Conservation (phyloP, 2,113 vertebrate genomes). For the Arenaria interpres region DNA sequence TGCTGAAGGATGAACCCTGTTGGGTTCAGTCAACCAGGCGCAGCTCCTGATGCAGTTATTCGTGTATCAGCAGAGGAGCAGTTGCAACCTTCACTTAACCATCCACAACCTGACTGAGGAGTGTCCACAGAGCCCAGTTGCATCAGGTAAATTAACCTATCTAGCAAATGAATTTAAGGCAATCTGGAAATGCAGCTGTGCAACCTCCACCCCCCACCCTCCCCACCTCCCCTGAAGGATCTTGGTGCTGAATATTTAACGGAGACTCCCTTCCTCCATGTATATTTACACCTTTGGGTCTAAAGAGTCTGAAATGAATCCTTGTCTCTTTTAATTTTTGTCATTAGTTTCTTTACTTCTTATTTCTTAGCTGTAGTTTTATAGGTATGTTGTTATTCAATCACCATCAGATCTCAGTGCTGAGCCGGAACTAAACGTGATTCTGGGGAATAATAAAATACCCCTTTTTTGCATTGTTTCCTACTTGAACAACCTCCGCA, state of each 20-base stretch:
- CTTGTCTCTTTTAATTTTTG: neutral
- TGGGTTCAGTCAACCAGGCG: neutral
- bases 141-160: neutral
- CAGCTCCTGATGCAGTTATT: neutral
- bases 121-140: neutral
- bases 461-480: neutral
- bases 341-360: neutral
- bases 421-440: neutral
- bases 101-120: neutral
- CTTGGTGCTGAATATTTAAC: neutral
- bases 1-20: neutral
- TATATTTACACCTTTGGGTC: neutral
- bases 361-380: neutral
- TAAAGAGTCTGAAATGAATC: neutral
- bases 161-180: neutral
- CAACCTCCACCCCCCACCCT: neutral
- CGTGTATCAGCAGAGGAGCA: neutral
- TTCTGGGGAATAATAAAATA: neutral
- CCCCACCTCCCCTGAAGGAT: neutral
- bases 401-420: neutral
- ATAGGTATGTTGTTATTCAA: neutral
- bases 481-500: neutral
- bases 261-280: accelerated
- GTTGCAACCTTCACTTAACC: neutral
- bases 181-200: accelerated